Conservation (phyloP, 2,113 vertebrate genomes). For the Podiceps cristatus region DNA sequence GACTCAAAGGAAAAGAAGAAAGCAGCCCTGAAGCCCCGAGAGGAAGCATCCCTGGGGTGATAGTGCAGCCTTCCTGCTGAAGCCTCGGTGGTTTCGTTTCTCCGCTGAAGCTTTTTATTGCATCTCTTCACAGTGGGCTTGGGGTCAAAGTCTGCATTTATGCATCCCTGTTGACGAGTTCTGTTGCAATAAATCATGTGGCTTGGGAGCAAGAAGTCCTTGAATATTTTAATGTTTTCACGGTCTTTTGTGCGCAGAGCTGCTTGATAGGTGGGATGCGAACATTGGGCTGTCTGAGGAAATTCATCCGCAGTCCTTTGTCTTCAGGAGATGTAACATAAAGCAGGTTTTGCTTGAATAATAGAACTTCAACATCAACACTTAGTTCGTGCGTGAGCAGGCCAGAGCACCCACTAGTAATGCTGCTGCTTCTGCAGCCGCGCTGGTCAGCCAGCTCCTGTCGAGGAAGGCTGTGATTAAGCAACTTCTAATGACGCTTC, state of each 20-base stretch:
- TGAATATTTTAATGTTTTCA: neutral
- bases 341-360: neutral
- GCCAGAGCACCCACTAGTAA: neutral
- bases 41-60: neutral
- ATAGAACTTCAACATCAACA: neutral
- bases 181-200: neutral
- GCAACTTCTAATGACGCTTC: neutral
- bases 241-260: neutral
- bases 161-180: neutral
- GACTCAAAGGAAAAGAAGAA: neutral
- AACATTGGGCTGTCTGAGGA: neutral
- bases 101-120: neutral
- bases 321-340: neutral
- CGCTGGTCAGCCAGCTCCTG: neutral
- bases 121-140: neutral
- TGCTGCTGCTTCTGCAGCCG: neutral
- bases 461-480: neutral
- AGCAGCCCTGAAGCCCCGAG: neutral
- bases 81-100: neutral
- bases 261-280: accelerated
- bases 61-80: accelerated
- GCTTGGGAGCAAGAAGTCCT: neutral
- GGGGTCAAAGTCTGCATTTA: neutral
- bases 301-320: neutral
- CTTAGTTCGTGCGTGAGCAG: accelerated